Evolutionary conservation across 2,888 invertebrate species (phyloP).

Genomic region (Drosophila lacicola): DNA sequence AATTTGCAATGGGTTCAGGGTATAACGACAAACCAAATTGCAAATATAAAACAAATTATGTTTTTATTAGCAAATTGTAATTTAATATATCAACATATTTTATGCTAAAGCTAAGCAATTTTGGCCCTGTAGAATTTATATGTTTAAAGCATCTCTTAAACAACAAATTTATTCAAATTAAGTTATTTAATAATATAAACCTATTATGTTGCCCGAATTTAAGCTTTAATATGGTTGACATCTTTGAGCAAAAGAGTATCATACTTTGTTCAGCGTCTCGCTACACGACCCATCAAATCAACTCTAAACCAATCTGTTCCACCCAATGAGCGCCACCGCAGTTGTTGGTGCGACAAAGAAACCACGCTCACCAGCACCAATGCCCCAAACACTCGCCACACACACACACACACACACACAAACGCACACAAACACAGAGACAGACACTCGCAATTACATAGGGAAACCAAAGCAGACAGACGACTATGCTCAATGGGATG

Average conservation of each 20-base stretch:
- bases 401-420: constrained; percentile 15
- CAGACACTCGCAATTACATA: constrained; percentile 25
- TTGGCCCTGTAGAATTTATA: too few relatives aligned
- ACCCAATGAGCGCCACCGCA: constrained; percentile 62
- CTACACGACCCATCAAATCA: constrained; percentile 45
- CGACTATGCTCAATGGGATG: constrained; percentile 17
- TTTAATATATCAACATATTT: too few relatives aligned
- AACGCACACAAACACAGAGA: constrained; percentile 12
- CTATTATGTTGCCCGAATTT: constrained; percentile 1
- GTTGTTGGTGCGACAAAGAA: constrained; percentile 71
- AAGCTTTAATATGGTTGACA: constrained; percentile 16
- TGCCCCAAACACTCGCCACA: constrained; percentile 29
- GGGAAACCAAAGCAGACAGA: constrained; percentile 37
- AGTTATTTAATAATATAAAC: neutral
- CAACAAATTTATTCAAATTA: too few relatives aligned
- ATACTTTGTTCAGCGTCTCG: constrained; percentile 9
- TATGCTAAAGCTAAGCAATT: too few relatives aligned
- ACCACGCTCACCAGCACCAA: constrained; percentile 52
- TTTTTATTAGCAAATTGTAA: too few relatives aligned
- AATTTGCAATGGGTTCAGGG: too few relatives aligned
- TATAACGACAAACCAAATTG: too few relatives aligned
- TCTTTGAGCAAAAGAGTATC: constrained; percentile 17
- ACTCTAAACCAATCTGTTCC: constrained; percentile 67
- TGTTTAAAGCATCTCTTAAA: too few relatives aligned
- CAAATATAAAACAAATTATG: too few relatives aligned